Percentiles rank a stretch among this genome's conserved stretches.
Conservation (phyloP, 2,888 invertebrate species). For the Sialis lutaria region DNA sequence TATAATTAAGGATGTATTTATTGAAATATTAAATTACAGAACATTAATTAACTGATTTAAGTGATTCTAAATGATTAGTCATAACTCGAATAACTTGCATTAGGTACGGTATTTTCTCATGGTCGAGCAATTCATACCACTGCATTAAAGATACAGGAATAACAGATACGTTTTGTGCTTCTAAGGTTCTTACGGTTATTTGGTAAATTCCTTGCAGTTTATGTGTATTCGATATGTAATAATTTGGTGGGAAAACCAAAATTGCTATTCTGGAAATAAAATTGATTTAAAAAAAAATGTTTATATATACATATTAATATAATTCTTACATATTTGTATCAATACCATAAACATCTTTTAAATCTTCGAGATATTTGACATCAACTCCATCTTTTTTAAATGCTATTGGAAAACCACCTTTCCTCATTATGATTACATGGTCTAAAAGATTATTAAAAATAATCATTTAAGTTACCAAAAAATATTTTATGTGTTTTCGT, state of each 20-base stretch:
- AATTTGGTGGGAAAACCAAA: slow-evolving; percentile 30
- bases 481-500: slow-evolving; percentile 2
- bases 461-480: not conserved
- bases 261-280: slow-evolving; percentile 35
- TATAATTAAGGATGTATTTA: not conserved
- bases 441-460: slow-evolving; percentile 22
- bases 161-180: slow-evolving; percentile 34
- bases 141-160: slow-evolving; percentile 32
- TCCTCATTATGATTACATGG: slow-evolving; percentile 31
- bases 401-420: slow-evolving; percentile 32
- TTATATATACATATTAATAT: not conserved
- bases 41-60: too few species aligned
- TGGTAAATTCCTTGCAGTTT: slow-evolving; percentile 32
- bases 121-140: slow-evolving; percentile 34
- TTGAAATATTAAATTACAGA: not conserved
- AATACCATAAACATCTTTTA: slow-evolving; percentile 11
- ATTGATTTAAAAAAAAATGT: not conserved
- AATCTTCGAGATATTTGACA: slow-evolving; percentile 26
- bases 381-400: slow-evolving; percentile 17
- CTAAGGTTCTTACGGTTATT: slow-evolving; percentile 34
- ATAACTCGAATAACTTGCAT: slow-evolving; percentile 38
- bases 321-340: slow-evolving; percentile 28
- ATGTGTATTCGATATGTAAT: slow-evolving; percentile 40
- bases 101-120: slow-evolving; percentile 44
- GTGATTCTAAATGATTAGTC: slow-evolving; percentile 21